These are phyloP conservation scores for Eulemur mongoz DNA, from an alignment of 2,797 vertebrate genomes.

Conservation along the genomic window DNA sequence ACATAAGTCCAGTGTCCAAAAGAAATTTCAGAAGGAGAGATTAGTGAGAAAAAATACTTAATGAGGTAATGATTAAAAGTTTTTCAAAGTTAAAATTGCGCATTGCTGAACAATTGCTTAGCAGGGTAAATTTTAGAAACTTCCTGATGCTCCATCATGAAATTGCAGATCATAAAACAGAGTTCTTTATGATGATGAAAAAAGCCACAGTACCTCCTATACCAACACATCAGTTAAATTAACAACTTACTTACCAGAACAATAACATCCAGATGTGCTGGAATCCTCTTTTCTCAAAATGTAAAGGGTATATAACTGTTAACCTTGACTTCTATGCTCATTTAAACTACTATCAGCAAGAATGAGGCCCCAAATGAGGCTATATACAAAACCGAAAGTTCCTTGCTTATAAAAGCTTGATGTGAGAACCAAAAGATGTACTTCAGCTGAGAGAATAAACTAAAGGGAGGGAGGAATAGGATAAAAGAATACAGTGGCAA, in stretches of 20 bases:
- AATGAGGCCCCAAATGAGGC: background rate
- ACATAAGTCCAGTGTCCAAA: background rate
- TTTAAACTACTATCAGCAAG: background rate
- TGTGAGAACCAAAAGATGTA: background rate
- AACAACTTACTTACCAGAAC: background rate
- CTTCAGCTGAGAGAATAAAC: background rate
- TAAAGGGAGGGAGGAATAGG: background rate
- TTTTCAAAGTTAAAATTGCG: background rate
- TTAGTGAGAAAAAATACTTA: constrained; percentile 18
- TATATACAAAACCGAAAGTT: background rate
- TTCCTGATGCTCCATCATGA: background rate
- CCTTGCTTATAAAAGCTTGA: background rate
- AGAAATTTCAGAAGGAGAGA: background rate
- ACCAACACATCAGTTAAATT: background rate
- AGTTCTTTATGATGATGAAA: background rate
- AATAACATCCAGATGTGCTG: background rate
- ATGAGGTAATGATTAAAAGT: background rate
- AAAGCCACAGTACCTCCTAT: background rate
- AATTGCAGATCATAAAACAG: background rate
- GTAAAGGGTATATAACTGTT: background rate
- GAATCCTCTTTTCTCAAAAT: background rate
- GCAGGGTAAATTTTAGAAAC: background rate
- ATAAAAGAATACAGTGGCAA: background rate
- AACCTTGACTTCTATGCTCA: background rate
- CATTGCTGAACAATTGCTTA: background rate